phyloP scores from a whole-genome alignment of 2,113 vertebrate species.

The Pollimyrus isidori region DNA sequence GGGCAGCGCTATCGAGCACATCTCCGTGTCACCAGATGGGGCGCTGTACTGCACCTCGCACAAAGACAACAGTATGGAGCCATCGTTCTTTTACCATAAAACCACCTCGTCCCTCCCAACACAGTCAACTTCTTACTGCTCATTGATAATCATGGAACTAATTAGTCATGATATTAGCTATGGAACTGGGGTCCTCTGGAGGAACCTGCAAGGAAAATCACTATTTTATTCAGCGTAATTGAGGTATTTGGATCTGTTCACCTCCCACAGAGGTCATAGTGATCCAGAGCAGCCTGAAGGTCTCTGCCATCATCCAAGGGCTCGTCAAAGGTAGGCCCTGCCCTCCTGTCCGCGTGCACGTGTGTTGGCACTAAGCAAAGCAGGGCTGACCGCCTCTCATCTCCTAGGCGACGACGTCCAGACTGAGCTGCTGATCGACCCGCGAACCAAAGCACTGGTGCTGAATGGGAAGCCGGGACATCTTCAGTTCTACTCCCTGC shows the following conservation, averaged over 20 bases:
- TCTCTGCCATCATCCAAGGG: conserved; percentile 81
- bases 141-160: not conserved
- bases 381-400: not conserved
- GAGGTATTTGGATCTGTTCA: not conserved
- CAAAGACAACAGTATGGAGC: conserved; percentile 82
- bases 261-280: conserved; percentile 69
- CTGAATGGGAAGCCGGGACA: conserved; percentile 94
- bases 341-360: not conserved
- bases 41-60: conserved; percentile 76
- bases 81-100: not conserved
- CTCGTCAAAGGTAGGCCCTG: conserved; percentile 76
- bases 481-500: conserved; percentile 89
- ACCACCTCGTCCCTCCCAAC: not conserved
- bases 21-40: conserved; percentile 73
- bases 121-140: not conserved
- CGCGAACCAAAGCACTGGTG: conserved; percentile 83
- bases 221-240: not conserved
- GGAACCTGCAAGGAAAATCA: not conserved
- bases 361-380: too few relatives aligned
- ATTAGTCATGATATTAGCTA: not conserved
- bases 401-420: conserved; percentile 62
- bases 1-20: conserved; percentile 75
- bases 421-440: conserved; percentile 80
- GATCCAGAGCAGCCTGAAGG: conserved; percentile 76
- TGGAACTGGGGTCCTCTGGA: not conserved